Percentiles rank a stretch among this genome's conserved stretches.
Conservation (phyloP, 2,888 invertebrate genomes). For the Hirtodrosophila trivittata region DNA sequence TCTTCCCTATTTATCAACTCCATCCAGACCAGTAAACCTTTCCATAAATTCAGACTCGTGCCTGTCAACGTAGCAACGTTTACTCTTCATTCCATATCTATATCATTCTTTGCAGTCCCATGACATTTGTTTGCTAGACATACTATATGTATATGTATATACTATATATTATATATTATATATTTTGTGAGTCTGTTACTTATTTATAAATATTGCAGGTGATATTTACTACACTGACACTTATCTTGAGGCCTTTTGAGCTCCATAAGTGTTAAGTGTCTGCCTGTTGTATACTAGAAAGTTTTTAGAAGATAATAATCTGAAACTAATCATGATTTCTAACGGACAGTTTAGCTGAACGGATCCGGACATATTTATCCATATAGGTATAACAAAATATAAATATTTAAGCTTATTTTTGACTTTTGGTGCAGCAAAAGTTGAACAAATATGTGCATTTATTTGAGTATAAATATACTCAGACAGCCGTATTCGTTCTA, state of each 20-base stretch:
- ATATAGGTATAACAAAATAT: too few species aligned
- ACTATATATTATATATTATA: background rate
- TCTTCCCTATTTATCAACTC: conserved; percentile 32
- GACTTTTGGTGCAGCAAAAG: conserved; percentile 7
- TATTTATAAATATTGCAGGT: conserved; percentile 55
- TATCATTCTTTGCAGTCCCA: conserved; percentile 53
- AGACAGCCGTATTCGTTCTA: too few species aligned
- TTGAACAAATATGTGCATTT: background rate
- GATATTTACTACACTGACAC: conserved; percentile 37
- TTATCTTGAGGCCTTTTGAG: conserved; percentile 37
- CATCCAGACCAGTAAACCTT: conserved; percentile 26
- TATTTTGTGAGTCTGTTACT: conserved; percentile 17
- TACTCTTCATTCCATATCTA: conserved; percentile 35
- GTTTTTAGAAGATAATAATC: background rate
- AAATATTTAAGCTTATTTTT: too few species aligned
- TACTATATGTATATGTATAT: background rate
- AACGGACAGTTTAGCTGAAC: conserved; percentile 20
- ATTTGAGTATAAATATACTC: background rate
- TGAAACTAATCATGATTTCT: conserved; percentile 32
- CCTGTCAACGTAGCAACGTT: conserved; percentile 29
- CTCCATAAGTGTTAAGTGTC: too few species aligned
- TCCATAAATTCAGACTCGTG: conserved; percentile 68
- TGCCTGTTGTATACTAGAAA: too few species aligned
- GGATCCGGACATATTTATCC: background rate
- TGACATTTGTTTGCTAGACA: conserved; percentile 59